Evolutionary conservation across 1,140 invertebrate genomes (phyloP).

Genomic region (Drosophila jambulina): DNA sequence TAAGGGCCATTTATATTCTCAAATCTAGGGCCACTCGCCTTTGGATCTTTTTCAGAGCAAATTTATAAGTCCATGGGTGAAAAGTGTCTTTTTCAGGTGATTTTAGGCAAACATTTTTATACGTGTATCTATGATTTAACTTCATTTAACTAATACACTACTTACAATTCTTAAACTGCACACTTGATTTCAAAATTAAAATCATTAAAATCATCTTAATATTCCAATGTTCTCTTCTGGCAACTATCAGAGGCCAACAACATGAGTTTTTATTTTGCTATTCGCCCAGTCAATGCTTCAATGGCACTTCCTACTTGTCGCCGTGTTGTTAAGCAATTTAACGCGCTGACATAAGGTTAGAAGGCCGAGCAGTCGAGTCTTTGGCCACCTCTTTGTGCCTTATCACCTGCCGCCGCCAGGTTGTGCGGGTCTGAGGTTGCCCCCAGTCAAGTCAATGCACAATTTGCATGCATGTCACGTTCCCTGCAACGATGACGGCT

Average conservation of each 20-base stretch:
- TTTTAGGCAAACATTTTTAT: too few species aligned
- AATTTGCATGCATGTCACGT: slow-evolving; percentile 75
- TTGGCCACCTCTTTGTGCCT: slow-evolving; percentile 33
- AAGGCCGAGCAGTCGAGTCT: slow-evolving; percentile 23
- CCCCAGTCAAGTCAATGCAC: slow-evolving; percentile 37
- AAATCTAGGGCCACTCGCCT: too few species aligned
- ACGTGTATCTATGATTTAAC: too few species aligned
- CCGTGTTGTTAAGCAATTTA: slow-evolving; percentile 30
- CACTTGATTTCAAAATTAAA: background rate
- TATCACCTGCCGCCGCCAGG: slow-evolving; percentile 20
- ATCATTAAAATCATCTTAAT: background rate
- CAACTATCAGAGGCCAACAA: background rate
- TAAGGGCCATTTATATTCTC: too few species aligned
- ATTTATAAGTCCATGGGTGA: too few species aligned
- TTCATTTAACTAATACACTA: too few species aligned
- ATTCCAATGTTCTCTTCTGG: background rate
- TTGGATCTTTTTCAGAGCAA: too few species aligned
- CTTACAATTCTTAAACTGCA: too few species aligned
- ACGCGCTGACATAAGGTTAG: slow-evolving; percentile 33
- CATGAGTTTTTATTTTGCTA: background rate
- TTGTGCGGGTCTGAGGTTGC: slow-evolving; percentile 32
- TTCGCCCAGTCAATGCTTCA: slow-evolving; percentile 1
- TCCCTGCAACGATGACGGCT: slow-evolving; percentile 53
- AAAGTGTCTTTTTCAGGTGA: too few species aligned
- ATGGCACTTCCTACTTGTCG: slow-evolving; percentile 22